Evolutionary conservation across 2,113 vertebrate species (phyloP).

Genomic region (Sinocyclocheilus anshuiensis): DNA sequence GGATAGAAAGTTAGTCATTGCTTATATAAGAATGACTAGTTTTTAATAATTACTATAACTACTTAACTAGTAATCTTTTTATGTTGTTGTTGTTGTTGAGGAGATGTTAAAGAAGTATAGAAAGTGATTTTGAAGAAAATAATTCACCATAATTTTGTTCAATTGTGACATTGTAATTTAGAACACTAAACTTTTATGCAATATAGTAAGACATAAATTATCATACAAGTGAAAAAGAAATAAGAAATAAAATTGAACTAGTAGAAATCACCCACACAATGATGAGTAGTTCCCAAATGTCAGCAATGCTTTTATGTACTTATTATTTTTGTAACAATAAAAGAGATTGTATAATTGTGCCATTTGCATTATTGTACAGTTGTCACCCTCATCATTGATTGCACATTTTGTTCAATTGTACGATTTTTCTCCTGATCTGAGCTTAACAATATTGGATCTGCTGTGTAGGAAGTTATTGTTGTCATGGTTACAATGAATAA

Average conservation of each 20-base stretch:
- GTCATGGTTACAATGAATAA: constrained; percentile 40
- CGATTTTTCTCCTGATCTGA: not conserved
- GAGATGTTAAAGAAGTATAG: not conserved
- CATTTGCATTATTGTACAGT: not conserved
- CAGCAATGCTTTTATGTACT: not conserved
- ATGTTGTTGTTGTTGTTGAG: too few species aligned
- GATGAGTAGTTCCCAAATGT: not conserved
- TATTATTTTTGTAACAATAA: not conserved
- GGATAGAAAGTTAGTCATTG: not conserved
- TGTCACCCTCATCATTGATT: not conserved
- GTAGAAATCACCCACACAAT: not conserved
- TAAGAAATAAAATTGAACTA: not conserved
- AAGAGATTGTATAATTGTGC: constrained; percentile 1
- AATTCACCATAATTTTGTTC: not conserved
- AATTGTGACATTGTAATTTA: not conserved
- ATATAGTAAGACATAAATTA: not conserved
- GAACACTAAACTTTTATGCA: not conserved
- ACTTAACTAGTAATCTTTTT: not conserved
- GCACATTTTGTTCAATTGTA: constrained; percentile 8
- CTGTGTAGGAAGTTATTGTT: constrained; percentile 38
- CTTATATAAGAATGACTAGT: not conserved
- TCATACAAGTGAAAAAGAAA: too few species aligned
- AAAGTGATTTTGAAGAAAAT: not conserved
- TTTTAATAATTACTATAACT: too few species aligned
- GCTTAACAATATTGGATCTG: not conserved